These are phyloP conservation scores for Holacanthella duospinosa DNA, from an alignment of 2,888 invertebrate genomes.

Conservation along the genomic window DNA sequence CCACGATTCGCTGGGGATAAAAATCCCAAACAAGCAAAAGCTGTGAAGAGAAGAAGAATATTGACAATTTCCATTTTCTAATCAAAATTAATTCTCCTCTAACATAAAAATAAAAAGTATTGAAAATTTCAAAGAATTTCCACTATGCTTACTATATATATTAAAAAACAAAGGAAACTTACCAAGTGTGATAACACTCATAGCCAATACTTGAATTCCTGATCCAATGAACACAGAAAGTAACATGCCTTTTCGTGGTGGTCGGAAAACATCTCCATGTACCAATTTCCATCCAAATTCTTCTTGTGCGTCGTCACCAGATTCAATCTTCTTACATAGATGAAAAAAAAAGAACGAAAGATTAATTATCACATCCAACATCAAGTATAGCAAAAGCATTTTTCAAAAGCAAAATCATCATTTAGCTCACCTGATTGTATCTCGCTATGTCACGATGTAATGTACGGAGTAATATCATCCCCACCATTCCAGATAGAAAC, in stretches of 20 bases:
- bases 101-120: not conserved
- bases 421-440: slow-evolving; percentile 74
- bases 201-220: slow-evolving; percentile 89
- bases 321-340: slow-evolving; percentile 42
- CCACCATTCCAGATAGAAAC: slow-evolving; percentile 97
- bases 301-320: slow-evolving; percentile 66
- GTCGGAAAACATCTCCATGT: slow-evolving; percentile 54
- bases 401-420: not conserved
- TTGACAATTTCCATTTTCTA: slow-evolving; percentile 11
- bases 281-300: slow-evolving; percentile 59
- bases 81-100: not conserved
- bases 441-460: slow-evolving; percentile 96
- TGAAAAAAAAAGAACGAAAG: not conserved
- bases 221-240: slow-evolving; percentile 92
- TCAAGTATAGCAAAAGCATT: no score
- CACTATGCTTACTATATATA: slow-evolving; percentile 55
- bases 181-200: slow-evolving; percentile 86
- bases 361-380: not conserved
- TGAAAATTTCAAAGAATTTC: not conserved
- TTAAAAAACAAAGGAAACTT: slow-evolving; percentile 74
- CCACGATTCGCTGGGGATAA: slow-evolving; percentile 97
- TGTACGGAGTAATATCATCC: slow-evolving; percentile 94
- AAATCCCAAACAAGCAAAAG: slow-evolving; percentile 98
- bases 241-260: slow-evolving; percentile 82
- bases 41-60: no score